Base-by-base conservation (phyloP, 2,888 invertebrate species). In the Tetragonula carbonaria region DNA sequence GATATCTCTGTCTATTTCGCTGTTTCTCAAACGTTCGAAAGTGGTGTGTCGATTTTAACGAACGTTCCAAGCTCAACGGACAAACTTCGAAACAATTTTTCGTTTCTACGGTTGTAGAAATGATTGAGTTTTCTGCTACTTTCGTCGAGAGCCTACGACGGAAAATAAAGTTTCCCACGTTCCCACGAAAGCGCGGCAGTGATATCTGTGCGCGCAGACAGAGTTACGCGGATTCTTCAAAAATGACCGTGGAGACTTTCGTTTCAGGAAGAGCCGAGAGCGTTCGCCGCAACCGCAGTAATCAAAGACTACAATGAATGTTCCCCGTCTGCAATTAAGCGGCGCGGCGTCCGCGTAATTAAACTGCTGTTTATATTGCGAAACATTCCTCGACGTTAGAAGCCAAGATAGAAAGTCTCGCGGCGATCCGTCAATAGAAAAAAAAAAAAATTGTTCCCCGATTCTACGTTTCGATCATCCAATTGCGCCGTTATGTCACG, bases 231-330 rank as follows among this genome's bases (percentile, higher is more conserved):
- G 23, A 6, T 4, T 53, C n/a, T 55, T 18, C 4, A 70, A 76
- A 63, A 72, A 75, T 70, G 16, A 18, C 51, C 45, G 67, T n/a
- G 28, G 23, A 16, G 21, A 71, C 74, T 74, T 81, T 80, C 57
- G 55, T 82, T 73, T 82, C 55, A 59, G 59, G 77, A 73, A 84
- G 73, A 59, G 70, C 4, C 65, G 8, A 59, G 67, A 72, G n/a
- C 57, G 55, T 21, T 65, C 66, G 68, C 50, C 66, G 79, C 72
- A 74, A 80, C 85, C 85, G 68, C 80, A 74, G 74, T 77, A 85
- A 84, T 85, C 85, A 85, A 85, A 80, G 77, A 80, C 77, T 57
- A 77, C 85, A 84, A 84, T 84, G 75, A 79, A 68, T 59, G 75
- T 57, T 72, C 68, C 38, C 76, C 66, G 59, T 16, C 57, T 51